These are phyloP conservation scores for Macaria notata DNA, from an alignment of 2,888 invertebrate genomes.

Conservation along the genomic window DNA sequence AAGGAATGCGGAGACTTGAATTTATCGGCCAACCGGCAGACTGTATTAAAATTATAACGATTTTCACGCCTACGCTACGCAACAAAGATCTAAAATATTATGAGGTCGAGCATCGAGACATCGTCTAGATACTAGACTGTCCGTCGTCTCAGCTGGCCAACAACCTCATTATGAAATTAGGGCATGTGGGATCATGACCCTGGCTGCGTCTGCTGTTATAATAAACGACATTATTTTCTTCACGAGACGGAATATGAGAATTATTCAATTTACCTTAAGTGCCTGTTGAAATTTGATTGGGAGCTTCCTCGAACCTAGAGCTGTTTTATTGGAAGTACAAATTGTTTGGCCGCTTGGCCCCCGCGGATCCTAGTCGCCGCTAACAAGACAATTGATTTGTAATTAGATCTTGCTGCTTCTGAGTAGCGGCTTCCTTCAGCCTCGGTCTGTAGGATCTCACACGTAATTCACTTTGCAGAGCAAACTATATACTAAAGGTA, in stretches of 20 bases:
- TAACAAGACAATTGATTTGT: constrained; percentile 54
- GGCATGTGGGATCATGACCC: constrained; percentile 33
- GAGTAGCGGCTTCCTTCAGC: constrained; percentile 26
- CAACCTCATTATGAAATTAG: constrained; percentile 36
- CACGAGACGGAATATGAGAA: constrained; percentile 52
- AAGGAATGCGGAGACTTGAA: not conserved
- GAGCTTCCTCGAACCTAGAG: constrained; percentile 58
- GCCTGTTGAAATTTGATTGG: constrained; percentile 59
- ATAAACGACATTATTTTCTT: constrained; percentile 36
- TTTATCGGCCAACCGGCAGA: not conserved
- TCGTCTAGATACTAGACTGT: constrained; percentile 18
- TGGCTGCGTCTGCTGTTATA: constrained; percentile 30
- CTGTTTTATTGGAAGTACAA: constrained; percentile 40
- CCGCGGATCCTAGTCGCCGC: constrained; percentile 34
- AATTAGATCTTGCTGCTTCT: constrained; percentile 39
- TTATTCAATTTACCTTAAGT: constrained; percentile 64
- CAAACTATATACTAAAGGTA: not conserved
- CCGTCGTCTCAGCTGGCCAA: constrained; percentile 26
- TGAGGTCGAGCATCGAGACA: constrained; percentile 9
- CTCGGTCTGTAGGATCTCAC: constrained; percentile 18
- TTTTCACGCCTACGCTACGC: not conserved
- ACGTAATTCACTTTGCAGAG: not conserved
- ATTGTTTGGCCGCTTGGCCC: constrained; percentile 34
- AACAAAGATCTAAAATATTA: not conserved
- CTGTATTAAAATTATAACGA: not conserved